Evolutionary conservation across 2,888 invertebrate species (phyloP), one percentile per base, ranked within the genome.

Genomic region (Eupelmus urozonus): DNA sequence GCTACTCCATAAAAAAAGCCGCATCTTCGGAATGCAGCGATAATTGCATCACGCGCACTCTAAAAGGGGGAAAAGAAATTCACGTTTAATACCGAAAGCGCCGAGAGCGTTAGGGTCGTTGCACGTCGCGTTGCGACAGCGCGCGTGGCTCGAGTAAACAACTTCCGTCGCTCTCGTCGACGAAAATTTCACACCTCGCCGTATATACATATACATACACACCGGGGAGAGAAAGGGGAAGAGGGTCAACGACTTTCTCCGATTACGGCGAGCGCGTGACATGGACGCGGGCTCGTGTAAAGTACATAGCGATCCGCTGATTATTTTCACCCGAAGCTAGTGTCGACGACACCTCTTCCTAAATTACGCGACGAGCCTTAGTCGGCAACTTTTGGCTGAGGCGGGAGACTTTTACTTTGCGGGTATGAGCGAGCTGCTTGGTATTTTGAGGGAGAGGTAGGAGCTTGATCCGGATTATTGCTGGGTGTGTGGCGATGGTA

Each of bases 161-260:
- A 71, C 53, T 76, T 79, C 34, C 73, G 76, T 51, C 66, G 66
- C 53, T 3, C 5, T 34, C 45, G 69, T 78, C 67, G 63, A 70
- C 80, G 75, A 78, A 78, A 80, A 73, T 76, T 76, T 78, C 78
- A 76, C 76, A 76, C 72, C 80, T 76, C 59, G 53, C 45, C 23
- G 27, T 18, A 27, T 51, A 45, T n/a, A 62, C 62, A 25, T 29
- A 25, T 29, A 75, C 27, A 73, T 55, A 45, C 3, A 55, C 7
- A 20, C 1, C 5, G 9, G 59, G 34, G 34, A 45, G 67, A 78
- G 78, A 78, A 74, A 74, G 69, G 60, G 72, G 73, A 71, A 79
- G 82, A 84, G 85, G 87, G 87, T 87, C 87, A 85, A 87, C 84
- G 87, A 87, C 87, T 87, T 87, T 85, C 87, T 86, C 86, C 85